phyloP scores from a whole-genome alignment of 2,888 invertebrate species.

The Nomada goodeniana region DNA sequence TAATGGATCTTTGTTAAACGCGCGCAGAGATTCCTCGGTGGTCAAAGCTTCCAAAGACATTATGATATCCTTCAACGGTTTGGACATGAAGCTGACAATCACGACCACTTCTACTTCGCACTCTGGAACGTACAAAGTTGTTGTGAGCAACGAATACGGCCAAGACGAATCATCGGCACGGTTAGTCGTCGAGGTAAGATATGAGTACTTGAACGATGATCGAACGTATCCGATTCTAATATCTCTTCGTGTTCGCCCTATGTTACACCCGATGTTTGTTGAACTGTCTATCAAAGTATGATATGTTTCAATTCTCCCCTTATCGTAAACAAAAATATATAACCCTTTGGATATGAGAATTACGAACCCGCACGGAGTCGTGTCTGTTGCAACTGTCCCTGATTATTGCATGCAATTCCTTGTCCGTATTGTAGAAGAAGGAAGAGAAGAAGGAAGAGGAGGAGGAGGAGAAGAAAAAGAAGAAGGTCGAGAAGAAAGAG shows the following conservation, averaged over 20 bases:
- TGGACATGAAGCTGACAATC: conserved; percentile 91
- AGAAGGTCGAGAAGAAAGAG: conserved; percentile 77
- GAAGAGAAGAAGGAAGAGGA: conserved; percentile 83
- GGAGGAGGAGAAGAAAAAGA: conserved; percentile 81
- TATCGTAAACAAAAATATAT: no score
- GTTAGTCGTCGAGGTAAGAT: conserved; percentile 88
- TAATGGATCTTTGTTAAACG: not conserved
- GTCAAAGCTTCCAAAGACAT: conserved; percentile 92
- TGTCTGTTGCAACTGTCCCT: not conserved
- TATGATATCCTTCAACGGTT: conserved; percentile 93
- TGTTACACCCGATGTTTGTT: not conserved
- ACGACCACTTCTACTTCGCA: conserved; percentile 90
- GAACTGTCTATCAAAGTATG: not conserved
- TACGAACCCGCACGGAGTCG: not conserved
- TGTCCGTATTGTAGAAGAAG: conserved; percentile 76
- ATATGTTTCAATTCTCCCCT: not conserved
- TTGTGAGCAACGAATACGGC: conserved; percentile 96
- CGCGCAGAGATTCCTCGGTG: conserved; percentile 87
- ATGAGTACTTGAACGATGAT: not conserved
- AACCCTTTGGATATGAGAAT: not conserved
- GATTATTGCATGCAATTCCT: conserved; percentile 74
- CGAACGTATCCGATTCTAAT: not conserved
- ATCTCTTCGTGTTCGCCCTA: not conserved
- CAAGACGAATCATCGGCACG: conserved; percentile 95
- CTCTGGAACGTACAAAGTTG: conserved; percentile 92